These are phyloP conservation scores for Limnephilus rhombicus DNA, from an alignment of 2,888 invertebrate species.

Conservation along the genomic window DNA sequence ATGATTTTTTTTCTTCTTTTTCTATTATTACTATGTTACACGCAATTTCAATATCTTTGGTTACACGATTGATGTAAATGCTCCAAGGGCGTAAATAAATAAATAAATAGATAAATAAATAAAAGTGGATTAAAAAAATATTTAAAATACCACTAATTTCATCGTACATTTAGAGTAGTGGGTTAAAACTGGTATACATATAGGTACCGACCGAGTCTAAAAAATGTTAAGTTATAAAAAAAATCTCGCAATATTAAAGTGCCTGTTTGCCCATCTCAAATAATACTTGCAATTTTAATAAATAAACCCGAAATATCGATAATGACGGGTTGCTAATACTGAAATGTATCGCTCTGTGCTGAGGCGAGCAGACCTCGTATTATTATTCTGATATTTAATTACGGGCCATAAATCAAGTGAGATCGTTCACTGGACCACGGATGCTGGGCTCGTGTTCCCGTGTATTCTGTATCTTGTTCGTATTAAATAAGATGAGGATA, in stretches of 20 bases:
- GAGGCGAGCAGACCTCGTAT: constrained; percentile 38
- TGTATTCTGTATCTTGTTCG: neutral
- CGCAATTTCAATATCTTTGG: too few relatives aligned
- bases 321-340: constrained; percentile 42
- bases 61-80: too few relatives aligned
- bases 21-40: too few relatives aligned
- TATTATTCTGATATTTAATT: constrained; percentile 56
- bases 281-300: neutral
- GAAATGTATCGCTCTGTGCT: constrained; percentile 27
- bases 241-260: neutral
- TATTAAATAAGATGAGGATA: neutral
- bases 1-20: too few relatives aligned
- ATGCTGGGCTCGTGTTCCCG: neutral
- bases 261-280: neutral
- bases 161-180: too few relatives aligned
- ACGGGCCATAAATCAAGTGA: constrained; percentile 53
- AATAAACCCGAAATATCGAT: constrained; percentile 17
- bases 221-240: neutral
- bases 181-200: too few relatives aligned
- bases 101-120: too few relatives aligned
- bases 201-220: neutral
- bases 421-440: constrained; percentile 41
- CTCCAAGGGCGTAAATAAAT: too few relatives aligned
- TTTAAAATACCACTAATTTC: too few relatives aligned
- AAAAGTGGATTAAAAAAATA: too few relatives aligned